Percentiles rank a stretch among this genome's conserved stretches.
Conservation (phyloP, 2,888 invertebrate genomes). For the Lordiphosa andalusiaca region DNA sequence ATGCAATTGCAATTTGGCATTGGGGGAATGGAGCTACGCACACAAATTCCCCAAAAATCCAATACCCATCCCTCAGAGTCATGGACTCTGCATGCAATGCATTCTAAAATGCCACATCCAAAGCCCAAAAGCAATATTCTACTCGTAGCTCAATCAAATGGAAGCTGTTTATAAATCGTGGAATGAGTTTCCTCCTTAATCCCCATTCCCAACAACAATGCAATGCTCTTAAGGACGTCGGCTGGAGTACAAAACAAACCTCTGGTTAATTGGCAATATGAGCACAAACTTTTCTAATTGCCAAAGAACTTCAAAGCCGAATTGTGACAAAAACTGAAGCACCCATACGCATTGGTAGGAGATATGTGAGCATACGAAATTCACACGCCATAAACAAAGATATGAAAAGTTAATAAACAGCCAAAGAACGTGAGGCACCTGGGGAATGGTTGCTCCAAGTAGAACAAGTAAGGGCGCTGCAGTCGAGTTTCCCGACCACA, state of each 20-base stretch:
- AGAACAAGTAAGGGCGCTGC: no score
- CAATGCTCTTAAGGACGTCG: no score
- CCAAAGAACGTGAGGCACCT: constrained; percentile 50
- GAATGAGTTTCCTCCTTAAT: no score
- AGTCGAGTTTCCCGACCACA: no score
- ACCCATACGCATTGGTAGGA: no score
- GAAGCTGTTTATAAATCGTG: constrained; percentile 22
- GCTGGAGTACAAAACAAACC: no score
- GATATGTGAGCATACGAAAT: constrained; percentile 41
- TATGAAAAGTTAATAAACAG: constrained; percentile 68
- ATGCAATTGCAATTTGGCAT: constrained; percentile 61
- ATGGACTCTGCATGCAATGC: constrained; percentile 25
- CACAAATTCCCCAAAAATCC: constrained; percentile 18
- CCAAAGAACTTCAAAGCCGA: no score
- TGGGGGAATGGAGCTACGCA: constrained; percentile 23
- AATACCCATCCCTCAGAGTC: constrained; percentile 6
- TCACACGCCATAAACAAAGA: constrained; percentile 53
- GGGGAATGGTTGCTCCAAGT: constrained; percentile 27
- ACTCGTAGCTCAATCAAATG: constrained; percentile 33
- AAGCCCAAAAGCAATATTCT: constrained; percentile 54
- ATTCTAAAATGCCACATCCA: constrained; percentile 38
- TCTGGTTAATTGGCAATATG: no score
- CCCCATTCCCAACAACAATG: no score
- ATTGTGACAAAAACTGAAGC: neutral
- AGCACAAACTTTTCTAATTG: no score